Base-by-base conservation (phyloP, 2,113 vertebrate genomes). In the Saguinus imperator region DNA sequence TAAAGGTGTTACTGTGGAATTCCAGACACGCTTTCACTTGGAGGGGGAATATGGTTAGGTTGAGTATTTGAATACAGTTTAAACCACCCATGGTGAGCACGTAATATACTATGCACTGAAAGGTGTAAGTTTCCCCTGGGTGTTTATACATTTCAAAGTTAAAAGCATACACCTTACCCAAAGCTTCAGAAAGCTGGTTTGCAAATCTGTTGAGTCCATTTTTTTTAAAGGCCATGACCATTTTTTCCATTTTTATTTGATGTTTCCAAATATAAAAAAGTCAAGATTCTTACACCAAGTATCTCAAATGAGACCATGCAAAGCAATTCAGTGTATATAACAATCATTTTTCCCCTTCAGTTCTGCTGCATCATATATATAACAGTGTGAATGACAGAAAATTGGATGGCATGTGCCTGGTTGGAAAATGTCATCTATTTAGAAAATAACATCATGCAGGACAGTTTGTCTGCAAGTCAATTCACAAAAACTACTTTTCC, bases 201-300 rank as follows among this genome's bases (percentile, higher is more conserved):
- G 29, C 29, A 75, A 66, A 23, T 55, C 29, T 61, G 61, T 55
- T 61, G 27, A 64, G 61, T 64, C 14, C n/a, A 48, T 64, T 58
- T 10, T 58, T 64, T 64, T 64, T 2, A 21, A 32, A 64, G 6
- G 61, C 52, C 97, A 93, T 94, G 64, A 90, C 81, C n/a, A 55
- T 95, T 96, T 97, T 98, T 98, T 98, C 96, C 94, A 94, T 98
- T 98, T 98, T 99, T 99, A 99, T 99, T 99, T 93, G 94, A 95
- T 98, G 96, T 98, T 98, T 96, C 89, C 98, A 98, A 98, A 98
- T 98, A 98, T 99, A 95, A 92, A 98, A 99, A 99, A 98, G 98
- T 98, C 98, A 98, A 98, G 98, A 99, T 99, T 98, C 98, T 99
- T 99, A 98, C 98, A 99, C 96, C 98, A 98, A 91, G 98, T 96